phyloP scores from a whole-genome alignment of 92 coral and sea anemone genomes.

The Chrysogorgia sp. region DNA sequence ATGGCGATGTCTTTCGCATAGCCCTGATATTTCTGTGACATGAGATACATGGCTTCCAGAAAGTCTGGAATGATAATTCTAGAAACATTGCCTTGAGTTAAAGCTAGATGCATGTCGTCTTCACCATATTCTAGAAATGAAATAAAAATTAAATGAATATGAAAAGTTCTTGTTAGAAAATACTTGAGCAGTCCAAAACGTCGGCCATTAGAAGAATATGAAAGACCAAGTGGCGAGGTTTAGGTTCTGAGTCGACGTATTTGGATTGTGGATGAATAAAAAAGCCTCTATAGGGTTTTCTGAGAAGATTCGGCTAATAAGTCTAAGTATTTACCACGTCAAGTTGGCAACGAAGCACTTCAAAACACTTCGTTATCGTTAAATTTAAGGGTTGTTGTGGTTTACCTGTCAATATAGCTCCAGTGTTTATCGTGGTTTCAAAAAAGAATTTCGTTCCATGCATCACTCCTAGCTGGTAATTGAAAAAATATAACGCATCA shows the following conservation, averaged over 20 bases:
- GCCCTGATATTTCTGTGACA: background rate
- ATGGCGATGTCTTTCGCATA: background rate
- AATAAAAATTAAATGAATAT: background rate
- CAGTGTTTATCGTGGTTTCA: slow-evolving; percentile 5
- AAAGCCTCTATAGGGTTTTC: no score
- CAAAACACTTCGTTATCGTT: no score
- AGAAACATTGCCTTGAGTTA: slow-evolving; percentile 8
- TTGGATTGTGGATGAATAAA: no score
- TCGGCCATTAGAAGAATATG: no score
- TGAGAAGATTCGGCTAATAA: no score
- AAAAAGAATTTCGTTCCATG: slow-evolving; percentile 3
- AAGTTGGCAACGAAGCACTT: no score
- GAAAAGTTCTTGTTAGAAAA: background rate
- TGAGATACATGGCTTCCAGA: background rate
- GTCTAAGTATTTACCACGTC: no score
- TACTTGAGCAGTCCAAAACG: no score
- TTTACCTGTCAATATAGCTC: slow-evolving; percentile 1
- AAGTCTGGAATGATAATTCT: slow-evolving; percentile 12
- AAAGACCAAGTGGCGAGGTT: no score
- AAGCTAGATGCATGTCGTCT: background rate
- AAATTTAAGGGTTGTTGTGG: background rate
- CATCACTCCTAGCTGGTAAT: slow-evolving; percentile 10
- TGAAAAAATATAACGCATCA: background rate
- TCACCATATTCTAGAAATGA: background rate
- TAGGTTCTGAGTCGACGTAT: no score